Conservation (phyloP, 53 echinoderm and acorn worm species). For the Crossaster papposus region DNA sequence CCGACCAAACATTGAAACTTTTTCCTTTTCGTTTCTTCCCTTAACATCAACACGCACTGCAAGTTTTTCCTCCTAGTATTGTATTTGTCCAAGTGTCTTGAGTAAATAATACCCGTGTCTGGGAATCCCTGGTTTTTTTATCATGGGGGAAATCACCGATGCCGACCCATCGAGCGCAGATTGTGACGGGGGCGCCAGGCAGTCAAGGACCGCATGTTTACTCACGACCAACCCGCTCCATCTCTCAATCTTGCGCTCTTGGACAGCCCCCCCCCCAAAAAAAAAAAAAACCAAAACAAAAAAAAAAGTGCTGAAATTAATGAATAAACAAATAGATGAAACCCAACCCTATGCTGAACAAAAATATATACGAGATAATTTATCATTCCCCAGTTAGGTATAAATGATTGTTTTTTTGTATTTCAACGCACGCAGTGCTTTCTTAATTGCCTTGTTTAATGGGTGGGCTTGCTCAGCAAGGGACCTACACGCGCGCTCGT, state of each 20-base stretch:
- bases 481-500: neutral
- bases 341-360: neutral
- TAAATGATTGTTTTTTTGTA: neutral
- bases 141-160: neutral
- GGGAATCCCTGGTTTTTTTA: constrained; percentile 44
- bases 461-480: neutral
- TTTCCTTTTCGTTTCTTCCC: neutral
- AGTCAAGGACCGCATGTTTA: constrained; percentile 47
- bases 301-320: constrained; percentile 48
- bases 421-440: neutral
- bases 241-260: constrained; percentile 6
- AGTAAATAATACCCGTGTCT: constrained; percentile 38
- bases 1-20: neutral
- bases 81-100: constrained; percentile 44
- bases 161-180: constrained; percentile 14
- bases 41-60: neutral
- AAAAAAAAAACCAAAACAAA: no score
- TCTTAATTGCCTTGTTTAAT: constrained; percentile 29
- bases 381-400: neutral
- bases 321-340: constrained; percentile 12
- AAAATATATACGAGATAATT: neutral
- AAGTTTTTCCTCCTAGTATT: neutral
- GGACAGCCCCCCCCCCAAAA: no score
- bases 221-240: constrained; percentile 15
- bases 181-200: constrained; percentile 35